Base-by-base conservation (phyloP, 2,797 vertebrate genomes). In the Phalloptychus januarius region DNA sequence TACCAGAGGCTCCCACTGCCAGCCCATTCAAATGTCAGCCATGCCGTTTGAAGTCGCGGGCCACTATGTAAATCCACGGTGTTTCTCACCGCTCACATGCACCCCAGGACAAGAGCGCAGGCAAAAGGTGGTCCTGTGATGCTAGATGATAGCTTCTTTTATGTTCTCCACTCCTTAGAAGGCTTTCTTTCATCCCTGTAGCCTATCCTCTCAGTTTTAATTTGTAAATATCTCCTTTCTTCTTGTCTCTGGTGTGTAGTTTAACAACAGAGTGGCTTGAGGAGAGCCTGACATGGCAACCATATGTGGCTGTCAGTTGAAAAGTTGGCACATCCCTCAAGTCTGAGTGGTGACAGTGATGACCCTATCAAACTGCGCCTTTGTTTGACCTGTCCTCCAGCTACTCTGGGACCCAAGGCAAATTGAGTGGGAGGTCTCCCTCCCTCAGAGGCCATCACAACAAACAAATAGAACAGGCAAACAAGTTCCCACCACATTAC, bases 1-100 rank as follows among this genome's bases (percentile, higher is more conserved):
- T 89, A 91, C 89, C 89, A 91, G 92, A 91, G 89, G 86, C 85
- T 93, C 92, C 91, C 92, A 90, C 90, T 84, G 83, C 82, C 86
- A 86, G 86, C 80, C 92, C 91, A 94, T 95, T 94, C 92, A 95
- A 88, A 93, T 91, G 92, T 94, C 94, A 93, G 85, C 89, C 83
- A 86, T 87, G 82, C 87, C 70, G 89, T 94, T 94, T 93, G 90
- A 94, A 93, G 94, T 94, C 78, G 76, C 81, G 88, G 87, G 89
- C 90, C 87, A 83, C 91, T 93, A 90, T 92, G 93, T 92, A 93
- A 94, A 94, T 94, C 83, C 86, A 86, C 36, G 28, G 76, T 90
- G 87, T 92, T 94, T 94, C 91, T 94, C 93, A 95, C 91, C 80
- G 82, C 91, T 84, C 89, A 78, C 86, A 90, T 71, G 78, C 87